A percentile compares a stretch with the other conserved stretches of the same genome.
Conservation (phyloP, 1,140 invertebrate species). For the Sminthurides bifidus region DNA sequence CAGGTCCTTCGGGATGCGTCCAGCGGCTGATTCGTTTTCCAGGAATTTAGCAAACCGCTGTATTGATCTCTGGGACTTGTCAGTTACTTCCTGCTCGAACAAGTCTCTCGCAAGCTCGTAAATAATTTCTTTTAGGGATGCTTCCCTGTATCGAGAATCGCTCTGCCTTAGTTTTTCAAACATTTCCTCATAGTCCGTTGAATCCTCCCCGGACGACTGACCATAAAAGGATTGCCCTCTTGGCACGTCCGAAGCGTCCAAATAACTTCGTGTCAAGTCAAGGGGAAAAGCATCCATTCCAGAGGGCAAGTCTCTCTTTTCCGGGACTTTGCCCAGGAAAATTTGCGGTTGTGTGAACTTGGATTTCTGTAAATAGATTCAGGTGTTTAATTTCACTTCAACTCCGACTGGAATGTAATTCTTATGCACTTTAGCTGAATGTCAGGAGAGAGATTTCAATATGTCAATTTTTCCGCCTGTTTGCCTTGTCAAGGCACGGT, state of each 20-base stretch:
- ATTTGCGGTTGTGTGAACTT: too few relatives aligned
- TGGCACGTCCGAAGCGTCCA: not conserved
- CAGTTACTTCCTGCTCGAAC: conserved; percentile 46
- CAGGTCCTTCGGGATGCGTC: conserved; percentile 51
- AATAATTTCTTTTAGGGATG: conserved; percentile 59
- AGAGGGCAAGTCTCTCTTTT: not conserved
- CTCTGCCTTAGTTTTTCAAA: conserved; percentile 47
- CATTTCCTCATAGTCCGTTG: conserved; percentile 45
- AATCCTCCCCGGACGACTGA: not conserved
- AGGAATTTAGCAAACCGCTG: conserved; percentile 56
- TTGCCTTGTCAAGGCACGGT: not conserved
- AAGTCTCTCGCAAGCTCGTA: conserved; percentile 63
- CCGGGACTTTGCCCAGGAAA: too few relatives aligned
- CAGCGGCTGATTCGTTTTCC: conserved; percentile 54
- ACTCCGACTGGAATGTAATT: not conserved
- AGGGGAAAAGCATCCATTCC: not conserved
- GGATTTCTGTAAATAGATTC: not conserved
- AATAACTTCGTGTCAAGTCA: too few relatives aligned
- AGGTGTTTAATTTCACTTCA: not conserved
- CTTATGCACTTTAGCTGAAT: not conserved
- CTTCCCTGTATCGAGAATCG: conserved; percentile 55
- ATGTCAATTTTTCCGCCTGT: not conserved
- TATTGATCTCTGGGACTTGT: conserved; percentile 44
- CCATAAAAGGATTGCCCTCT: not conserved
- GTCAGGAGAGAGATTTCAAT: not conserved